phyloP scores from a whole-genome alignment of 2,888 invertebrate genomes.

The Shargacucullia verbasci region DNA sequence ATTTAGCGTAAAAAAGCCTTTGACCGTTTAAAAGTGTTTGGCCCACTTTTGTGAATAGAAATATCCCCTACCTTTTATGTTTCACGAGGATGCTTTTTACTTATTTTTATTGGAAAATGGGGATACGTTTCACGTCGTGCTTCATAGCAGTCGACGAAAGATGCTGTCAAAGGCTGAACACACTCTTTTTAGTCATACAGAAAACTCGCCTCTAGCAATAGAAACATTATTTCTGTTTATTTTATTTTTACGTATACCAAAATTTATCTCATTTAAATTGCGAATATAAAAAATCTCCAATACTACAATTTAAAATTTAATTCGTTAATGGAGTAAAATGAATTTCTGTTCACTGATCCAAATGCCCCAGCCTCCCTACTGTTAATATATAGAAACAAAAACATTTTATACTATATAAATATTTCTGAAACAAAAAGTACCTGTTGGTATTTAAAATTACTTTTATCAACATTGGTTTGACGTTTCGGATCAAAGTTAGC shows the following conservation, averaged over 20 bases:
- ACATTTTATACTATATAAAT: slow-evolving; percentile 24
- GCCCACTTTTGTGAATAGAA: slow-evolving; percentile 21
- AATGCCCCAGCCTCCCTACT: slow-evolving; percentile 1
- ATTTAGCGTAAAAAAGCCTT: slow-evolving; percentile 12
- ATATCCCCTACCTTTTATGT: slow-evolving; percentile 20
- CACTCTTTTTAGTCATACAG: neutral
- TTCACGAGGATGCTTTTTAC: slow-evolving; percentile 17
- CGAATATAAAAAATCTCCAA: too few relatives aligned
- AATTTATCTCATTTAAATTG: too few relatives aligned
- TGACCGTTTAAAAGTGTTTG: slow-evolving; percentile 13
- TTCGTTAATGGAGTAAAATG: too few relatives aligned
- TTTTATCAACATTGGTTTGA: slow-evolving; percentile 42
- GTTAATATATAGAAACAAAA: slow-evolving; percentile 34
- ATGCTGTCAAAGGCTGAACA: neutral
- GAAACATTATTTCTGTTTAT: too few relatives aligned
- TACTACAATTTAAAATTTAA: too few relatives aligned
- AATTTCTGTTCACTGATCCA: neutral
- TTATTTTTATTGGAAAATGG: slow-evolving; percentile 34
- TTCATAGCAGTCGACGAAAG: slow-evolving; percentile 17
- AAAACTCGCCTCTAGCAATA: too few relatives aligned
- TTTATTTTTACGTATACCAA: too few relatives aligned
- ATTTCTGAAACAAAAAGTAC: slow-evolving; percentile 22
- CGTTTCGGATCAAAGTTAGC: slow-evolving; percentile 31
- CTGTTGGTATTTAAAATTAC: slow-evolving; percentile 35
- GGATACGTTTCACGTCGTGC: slow-evolving; percentile 23